Base-by-base conservation (phyloP, 2,888 invertebrate genomes). In the Fragum sueziense region DNA sequence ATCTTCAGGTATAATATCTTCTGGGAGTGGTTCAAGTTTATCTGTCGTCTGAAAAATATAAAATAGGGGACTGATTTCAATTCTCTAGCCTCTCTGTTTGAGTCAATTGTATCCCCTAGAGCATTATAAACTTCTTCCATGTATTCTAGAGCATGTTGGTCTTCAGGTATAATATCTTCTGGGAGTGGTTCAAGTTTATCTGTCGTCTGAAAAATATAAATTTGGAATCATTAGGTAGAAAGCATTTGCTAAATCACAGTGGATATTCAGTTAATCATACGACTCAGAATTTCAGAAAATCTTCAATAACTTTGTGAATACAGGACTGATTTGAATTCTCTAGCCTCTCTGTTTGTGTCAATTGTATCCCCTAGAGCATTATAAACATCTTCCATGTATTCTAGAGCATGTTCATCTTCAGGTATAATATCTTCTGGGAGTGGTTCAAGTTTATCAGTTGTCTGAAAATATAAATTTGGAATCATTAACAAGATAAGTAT, bases 51-150 rank as follows among this genome's bases (percentile, higher is more conserved):
- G 74, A 2, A 74, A 77, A 9, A 47, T n/a, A 47, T 2, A 47
- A 14, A 47, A n/a, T n/a, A n/a, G 80, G 98, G 94, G 87, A 97
- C 94, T 86, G 95, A 95, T 80, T 96, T 95, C n/a, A 47, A n/a
- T 94, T 95, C 95, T 87, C 95, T 95, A 87, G 96, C 96, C 90
- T 96, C 95, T n/a, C 61, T 74, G 68, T 86, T 80, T 17, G 77
- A 71, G 33, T 80, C 79, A 6, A 86, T 74, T 11, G 81, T 62
- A 27, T 85, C 86, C 22, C 85, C 84, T 0, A 90, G 73, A 7
- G 74, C 77, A 25, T 87, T 81, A 41, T 87, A 77, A 2, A 86
- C 85, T 59, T 90, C 89, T 20, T 86, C 80, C 4, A 87, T 80
- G 47, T 82, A 79, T 27, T 86, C 85, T 14, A 85, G 83, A 0